These are phyloP conservation scores for Lindbergichthys nudifrons DNA, from an alignment of 2,797 vertebrate species.

Conservation along the genomic window DNA sequence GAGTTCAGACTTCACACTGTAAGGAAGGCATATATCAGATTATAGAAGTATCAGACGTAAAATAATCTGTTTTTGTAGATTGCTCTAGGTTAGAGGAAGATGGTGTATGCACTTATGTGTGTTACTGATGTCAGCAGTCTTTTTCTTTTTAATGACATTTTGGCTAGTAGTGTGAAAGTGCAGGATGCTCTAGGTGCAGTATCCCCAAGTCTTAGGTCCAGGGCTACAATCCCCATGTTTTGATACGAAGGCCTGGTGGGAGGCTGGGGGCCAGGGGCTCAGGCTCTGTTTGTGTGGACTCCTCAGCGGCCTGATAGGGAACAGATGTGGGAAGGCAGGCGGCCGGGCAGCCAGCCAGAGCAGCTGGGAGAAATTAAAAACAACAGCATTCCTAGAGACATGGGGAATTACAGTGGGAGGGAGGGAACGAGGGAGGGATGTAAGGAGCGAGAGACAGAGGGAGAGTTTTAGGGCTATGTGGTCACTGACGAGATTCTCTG, in stretches of 20 bases:
- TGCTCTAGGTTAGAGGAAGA: conserved; percentile 22
- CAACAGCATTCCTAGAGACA: conserved; percentile 89
- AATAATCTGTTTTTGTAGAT: conserved; percentile 8
- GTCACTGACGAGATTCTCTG: conserved; percentile 77
- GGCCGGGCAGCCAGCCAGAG: conserved; percentile 87
- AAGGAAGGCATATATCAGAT: conserved; percentile 41
- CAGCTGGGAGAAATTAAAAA: conserved; percentile 94
- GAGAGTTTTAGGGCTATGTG: conserved; percentile 80
- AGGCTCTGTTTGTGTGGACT: conserved; percentile 87
- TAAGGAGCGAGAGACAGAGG: conserved; percentile 66
- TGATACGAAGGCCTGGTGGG: conserved; percentile 86
- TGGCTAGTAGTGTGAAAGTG: conserved; percentile 6
- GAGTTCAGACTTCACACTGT: conserved; percentile 31
- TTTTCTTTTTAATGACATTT: conserved; percentile 36
- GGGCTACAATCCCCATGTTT: conserved; percentile 87
- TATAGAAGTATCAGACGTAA: conserved; percentile 13
- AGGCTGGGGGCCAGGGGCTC: conserved; percentile 71
- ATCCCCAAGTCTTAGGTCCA: conserved; percentile 55
- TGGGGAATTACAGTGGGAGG: conserved; percentile 86
- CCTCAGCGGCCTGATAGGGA: conserved; percentile 86
- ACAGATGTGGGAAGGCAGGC: conserved; percentile 93
- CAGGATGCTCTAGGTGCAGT: conserved; percentile 40
- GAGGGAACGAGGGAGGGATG: conserved; percentile 55
- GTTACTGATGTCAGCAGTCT: conserved; percentile 20
- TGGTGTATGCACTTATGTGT: conserved; percentile 1